phyloP scores from a whole-genome alignment of 2,113 vertebrate species.

The Addax nasomaculatus region DNA sequence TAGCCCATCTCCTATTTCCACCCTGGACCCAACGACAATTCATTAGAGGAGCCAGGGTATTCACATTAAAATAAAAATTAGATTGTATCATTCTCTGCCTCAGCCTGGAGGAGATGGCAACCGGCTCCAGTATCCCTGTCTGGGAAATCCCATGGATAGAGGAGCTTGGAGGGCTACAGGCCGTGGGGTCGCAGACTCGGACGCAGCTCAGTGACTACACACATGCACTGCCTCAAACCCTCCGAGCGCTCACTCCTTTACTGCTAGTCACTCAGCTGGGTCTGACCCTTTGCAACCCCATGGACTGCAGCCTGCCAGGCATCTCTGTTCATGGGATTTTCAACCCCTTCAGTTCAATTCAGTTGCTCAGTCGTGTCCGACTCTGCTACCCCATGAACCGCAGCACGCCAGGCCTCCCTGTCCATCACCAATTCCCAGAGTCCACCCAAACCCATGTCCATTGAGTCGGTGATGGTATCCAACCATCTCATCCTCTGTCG shows the following conservation, averaged over 20 bases:
- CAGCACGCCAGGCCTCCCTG: neutral
- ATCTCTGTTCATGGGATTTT: neutral
- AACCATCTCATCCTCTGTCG: neutral
- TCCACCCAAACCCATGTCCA: neutral
- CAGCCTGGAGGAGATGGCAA: neutral
- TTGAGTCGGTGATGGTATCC: neutral
- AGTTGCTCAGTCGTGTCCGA: neutral
- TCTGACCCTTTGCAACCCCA: neutral
- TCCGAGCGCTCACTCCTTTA: too few species aligned
- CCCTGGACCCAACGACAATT: neutral
- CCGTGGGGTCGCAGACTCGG: neutral
- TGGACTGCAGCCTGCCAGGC: neutral
- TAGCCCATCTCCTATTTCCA: neutral
- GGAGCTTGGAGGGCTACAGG: neutral
- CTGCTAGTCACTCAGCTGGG: accelerated
- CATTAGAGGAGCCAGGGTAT: neutral
- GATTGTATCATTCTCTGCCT: neutral
- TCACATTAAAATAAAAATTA: neutral
- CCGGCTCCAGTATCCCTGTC: neutral
- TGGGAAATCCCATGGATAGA: neutral
- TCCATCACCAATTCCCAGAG: neutral
- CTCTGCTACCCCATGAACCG: neutral
- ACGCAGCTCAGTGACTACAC: neutral
- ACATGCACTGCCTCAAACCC: neutral
- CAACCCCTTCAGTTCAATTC: neutral